Percentiles rank a stretch among this genome's conserved stretches.
phyloP scores from a whole-genome alignment of 2,113 vertebrate species.

The Pangasianodon hypophthalmus region DNA sequence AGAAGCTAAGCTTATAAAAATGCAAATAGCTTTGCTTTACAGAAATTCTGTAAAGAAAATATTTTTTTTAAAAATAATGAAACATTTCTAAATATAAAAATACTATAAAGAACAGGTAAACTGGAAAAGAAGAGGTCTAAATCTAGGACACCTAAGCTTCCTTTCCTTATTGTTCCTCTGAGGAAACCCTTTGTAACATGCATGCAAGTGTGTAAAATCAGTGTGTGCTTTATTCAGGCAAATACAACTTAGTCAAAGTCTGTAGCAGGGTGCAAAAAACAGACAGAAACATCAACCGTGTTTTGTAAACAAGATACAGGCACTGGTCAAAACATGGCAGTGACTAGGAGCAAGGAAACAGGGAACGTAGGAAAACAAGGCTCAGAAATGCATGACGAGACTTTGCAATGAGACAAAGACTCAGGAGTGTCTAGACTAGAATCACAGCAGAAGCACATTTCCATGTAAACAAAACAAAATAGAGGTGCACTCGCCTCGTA shows the following conservation, averaged over 20 bases:
- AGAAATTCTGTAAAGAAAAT: background rate
- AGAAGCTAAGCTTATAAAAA: background rate
- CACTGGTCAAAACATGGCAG: background rate
- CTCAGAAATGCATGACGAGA: background rate
- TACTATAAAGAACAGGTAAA: background rate
- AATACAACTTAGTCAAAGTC: background rate
- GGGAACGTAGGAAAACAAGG: background rate
- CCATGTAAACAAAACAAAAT: background rate
- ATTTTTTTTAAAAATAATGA: background rate
- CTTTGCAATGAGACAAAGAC: background rate
- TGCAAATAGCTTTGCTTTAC: background rate
- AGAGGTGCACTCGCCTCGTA: background rate
- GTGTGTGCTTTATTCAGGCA: background rate
- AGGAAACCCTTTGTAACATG: background rate
- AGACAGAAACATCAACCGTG: background rate
- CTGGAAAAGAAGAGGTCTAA: background rate
- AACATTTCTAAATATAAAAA: background rate
- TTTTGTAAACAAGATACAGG: background rate
- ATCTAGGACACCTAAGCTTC: background rate
- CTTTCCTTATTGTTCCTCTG: background rate
- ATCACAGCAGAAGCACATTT: background rate
- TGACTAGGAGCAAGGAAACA: background rate
- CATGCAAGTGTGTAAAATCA: background rate
- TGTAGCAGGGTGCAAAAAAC: background rate
- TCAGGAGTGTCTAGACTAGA: background rate